Evolutionary conservation across 2,113 vertebrate genomes (phyloP).

Genomic region (Ptyas mucosa): DNA sequence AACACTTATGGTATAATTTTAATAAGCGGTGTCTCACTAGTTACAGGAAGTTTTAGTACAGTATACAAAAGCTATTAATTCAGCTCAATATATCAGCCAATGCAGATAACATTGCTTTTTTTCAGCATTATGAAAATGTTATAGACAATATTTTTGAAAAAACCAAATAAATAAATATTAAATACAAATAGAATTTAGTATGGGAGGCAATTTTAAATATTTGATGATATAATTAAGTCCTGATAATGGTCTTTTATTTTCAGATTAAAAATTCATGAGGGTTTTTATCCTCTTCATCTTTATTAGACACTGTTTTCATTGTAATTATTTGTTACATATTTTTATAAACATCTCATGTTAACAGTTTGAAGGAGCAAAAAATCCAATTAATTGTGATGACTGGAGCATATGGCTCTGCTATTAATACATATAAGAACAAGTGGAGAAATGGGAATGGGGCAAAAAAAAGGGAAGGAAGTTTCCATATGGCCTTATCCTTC

Average conservation of each 20-base stretch:
- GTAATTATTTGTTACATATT: conserved; percentile 62
- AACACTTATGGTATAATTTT: background rate
- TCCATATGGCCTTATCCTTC: background rate
- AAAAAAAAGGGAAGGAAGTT: background rate
- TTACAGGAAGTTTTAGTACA: conserved; percentile 39
- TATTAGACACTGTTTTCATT: conserved; percentile 59
- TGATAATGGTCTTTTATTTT: conserved; percentile 62
- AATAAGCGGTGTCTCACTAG: background rate
- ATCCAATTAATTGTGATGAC: conserved; percentile 46
- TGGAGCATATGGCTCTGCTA: conserved; percentile 2
- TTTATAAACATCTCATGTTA: conserved; percentile 51
- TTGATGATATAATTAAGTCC: conserved; percentile 61
- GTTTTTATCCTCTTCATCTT: conserved; percentile 58
- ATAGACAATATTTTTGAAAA: conserved; percentile 19
- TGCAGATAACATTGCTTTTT: conserved; percentile 43
- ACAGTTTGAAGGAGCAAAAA: conserved; percentile 56
- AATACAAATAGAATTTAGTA: conserved; percentile 53
- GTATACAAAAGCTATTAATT: conserved; percentile 30
- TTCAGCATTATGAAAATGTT: conserved; percentile 51
- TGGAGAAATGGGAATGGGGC: background rate
- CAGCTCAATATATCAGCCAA: background rate
- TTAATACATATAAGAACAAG: background rate
- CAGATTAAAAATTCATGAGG: conserved; percentile 61
- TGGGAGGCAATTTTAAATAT: conserved; percentile 61
- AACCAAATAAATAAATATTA: conserved; percentile 46